These are phyloP conservation scores for Pycnonotus jocosus DNA, from an alignment of 2,113 vertebrate genomes.

Conservation along the genomic window DNA sequence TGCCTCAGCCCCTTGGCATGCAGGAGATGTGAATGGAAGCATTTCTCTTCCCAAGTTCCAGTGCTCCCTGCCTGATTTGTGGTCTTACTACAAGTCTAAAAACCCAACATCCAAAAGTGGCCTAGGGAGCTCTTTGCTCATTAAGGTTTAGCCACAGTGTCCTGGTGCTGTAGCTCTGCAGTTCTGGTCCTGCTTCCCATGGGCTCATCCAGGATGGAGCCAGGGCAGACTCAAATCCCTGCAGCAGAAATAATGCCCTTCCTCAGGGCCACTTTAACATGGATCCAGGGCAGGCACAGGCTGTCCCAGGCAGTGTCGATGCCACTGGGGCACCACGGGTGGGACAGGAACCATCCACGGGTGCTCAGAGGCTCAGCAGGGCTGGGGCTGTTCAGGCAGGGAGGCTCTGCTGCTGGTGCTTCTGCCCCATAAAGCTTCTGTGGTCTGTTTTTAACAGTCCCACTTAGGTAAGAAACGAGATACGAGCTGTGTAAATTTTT, in stretches of 20 bases:
- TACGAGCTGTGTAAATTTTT: not conserved
- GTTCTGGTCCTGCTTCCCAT: not conserved
- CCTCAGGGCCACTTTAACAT: fast-evolving
- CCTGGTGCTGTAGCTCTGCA: not conserved
- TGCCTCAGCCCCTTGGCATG: not conserved
- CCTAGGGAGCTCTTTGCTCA: not conserved
- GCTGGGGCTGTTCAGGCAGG: not conserved
- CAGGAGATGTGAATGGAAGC: not conserved
- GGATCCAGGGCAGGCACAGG: not conserved
- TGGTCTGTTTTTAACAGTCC: not conserved
- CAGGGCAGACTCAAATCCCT: not conserved
- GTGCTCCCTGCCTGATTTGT: not conserved
- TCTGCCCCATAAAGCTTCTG: not conserved
- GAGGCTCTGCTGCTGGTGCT: not conserved
- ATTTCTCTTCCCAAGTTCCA: not conserved
- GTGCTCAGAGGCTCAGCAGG: not conserved
- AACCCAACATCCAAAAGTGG: not conserved
- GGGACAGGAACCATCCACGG: not conserved
- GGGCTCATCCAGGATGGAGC: not conserved
- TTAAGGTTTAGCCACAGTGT: not conserved
- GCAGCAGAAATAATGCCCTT: not conserved
- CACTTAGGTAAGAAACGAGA: not conserved
- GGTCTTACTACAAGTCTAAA: not conserved
- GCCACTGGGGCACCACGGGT: fast-evolving
- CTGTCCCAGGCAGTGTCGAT: not conserved